Evolutionary conservation across 2,113 vertebrate genomes (phyloP), one percentile per base, ranked within the genome.

Genomic region (Embiotoca jacksoni): DNA sequence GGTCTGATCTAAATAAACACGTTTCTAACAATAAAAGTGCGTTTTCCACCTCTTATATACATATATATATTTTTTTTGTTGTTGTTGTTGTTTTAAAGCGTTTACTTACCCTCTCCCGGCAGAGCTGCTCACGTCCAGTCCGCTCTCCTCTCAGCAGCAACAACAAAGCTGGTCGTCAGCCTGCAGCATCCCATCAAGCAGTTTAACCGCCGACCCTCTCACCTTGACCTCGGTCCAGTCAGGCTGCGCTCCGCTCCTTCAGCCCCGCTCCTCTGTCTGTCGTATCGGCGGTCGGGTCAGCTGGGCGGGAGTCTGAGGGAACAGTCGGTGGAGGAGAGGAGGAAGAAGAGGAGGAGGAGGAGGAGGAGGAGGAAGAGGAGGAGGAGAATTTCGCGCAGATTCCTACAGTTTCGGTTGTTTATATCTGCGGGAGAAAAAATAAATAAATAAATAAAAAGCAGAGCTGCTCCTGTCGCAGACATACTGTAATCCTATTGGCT

Each of bases 41-140:
- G 23, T 23, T 23, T 23, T 23, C 23, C 23, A 23, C 23, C 23
- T 23, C 23, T 23, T 23, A 23, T 23, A 23, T 23, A 23, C 1
- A 23, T 23, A 23, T 23, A 23, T 23, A 23, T 23, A 23, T 23
- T 23, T 23, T 1, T 23, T 23, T 23, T 23, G 23, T 23, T 23
- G 23, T 23, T 23, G 23, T 23, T 23, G 23, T 23, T 23, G 23
- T 23, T 23, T 55, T 32, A 41, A 46, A 79, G 59, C 14, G 6
- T 55, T 54, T 33, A 75, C 88, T 88, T 14, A 88, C 88, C 78
- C 14, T 75, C 55, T 66, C 10, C 74, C 1, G 9, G 58, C 6
- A 33, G 50, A 62, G 59, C 47, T 50, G 73, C 47, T 60, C 59
- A 2, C 14, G 5, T 2, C 36, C 63, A 53, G 54, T 62, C 62